These are phyloP conservation scores for Mylabris sibirica DNA, from an alignment of 2,888 invertebrate genomes.

Conservation along the genomic window DNA sequence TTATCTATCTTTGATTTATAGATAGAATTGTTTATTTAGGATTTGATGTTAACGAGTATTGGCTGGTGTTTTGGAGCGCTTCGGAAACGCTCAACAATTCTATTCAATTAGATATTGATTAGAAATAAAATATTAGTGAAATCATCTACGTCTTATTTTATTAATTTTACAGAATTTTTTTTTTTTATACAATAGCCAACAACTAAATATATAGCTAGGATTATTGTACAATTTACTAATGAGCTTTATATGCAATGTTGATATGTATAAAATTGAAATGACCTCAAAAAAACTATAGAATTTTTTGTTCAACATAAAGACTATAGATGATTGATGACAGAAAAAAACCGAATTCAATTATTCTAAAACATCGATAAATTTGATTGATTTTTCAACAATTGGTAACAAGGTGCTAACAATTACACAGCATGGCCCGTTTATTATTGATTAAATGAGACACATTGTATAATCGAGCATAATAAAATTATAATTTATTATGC, in stretches of 20 bases:
- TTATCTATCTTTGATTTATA: background rate
- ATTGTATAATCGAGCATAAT: conserved; percentile 20
- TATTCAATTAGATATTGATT: background rate
- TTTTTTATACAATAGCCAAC: conserved; percentile 38
- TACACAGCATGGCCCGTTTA: conserved; percentile 21
- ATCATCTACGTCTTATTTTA: conserved; percentile 32
- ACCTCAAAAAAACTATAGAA: background rate
- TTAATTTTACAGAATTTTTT: conserved; percentile 39
- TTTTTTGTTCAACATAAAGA: background rate
- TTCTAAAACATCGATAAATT: conserved; percentile 23
- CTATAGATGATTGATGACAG: background rate
- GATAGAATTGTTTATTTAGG: background rate
- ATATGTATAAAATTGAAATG: conserved; percentile 39
- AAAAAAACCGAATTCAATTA: conserved; percentile 14
- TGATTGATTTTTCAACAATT: conserved; percentile 28
- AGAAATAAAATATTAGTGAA: conserved; percentile 1
- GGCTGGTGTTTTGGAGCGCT: conserved; percentile 38
- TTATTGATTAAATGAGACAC: background rate
- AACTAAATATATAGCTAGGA: conserved; percentile 35
- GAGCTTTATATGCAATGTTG: conserved; percentile 27
- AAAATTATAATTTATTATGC: conserved; percentile 19
- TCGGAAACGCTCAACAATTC: conserved; percentile 41
- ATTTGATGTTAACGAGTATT: conserved; percentile 31
- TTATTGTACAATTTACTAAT: conserved; percentile 33
- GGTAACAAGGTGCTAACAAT: conserved; percentile 37